These are phyloP conservation scores for Isichthys henryi DNA, from an alignment of 2,113 vertebrate genomes.

Conservation along the genomic window DNA sequence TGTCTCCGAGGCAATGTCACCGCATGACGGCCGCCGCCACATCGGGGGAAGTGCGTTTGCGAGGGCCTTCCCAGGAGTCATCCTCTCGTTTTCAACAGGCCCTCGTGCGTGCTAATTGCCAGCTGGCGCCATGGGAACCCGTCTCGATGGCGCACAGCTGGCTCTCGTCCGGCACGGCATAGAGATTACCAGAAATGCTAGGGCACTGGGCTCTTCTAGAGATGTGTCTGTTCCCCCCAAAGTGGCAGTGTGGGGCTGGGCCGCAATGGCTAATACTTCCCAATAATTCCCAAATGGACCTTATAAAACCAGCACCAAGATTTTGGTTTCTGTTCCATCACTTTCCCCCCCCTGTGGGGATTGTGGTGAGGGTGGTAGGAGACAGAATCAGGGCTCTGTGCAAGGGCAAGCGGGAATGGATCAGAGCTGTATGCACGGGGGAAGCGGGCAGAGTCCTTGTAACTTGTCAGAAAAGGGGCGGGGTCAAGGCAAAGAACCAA, in stretches of 20 bases:
- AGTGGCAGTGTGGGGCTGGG: background rate
- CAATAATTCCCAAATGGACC: background rate
- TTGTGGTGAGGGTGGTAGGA: background rate
- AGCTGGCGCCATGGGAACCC: background rate
- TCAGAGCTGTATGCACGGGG: background rate
- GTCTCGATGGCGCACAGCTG: background rate
- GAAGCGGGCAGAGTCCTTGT: background rate
- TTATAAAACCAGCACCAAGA: background rate
- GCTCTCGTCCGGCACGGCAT: background rate
- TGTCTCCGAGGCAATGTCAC: background rate
- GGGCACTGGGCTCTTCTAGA: too few species aligned
- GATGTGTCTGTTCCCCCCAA: background rate
- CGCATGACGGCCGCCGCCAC: background rate
- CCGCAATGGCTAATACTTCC: background rate
- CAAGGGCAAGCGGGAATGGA: background rate
- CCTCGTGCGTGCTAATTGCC: background rate
- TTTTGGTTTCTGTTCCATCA: background rate
- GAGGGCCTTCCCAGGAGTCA: background rate
- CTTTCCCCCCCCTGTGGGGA: background rate
- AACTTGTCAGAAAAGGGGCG: background rate
- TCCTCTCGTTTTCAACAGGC: background rate
- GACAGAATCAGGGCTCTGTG: background rate
- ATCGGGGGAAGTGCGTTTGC: background rate
- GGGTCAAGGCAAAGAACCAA: background rate
- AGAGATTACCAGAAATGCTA: background rate